Percentiles rank a stretch among this genome's conserved stretches.
phyloP scores from a whole-genome alignment of 2,113 vertebrate species.

The Phalacrocorax carbo region DNA sequence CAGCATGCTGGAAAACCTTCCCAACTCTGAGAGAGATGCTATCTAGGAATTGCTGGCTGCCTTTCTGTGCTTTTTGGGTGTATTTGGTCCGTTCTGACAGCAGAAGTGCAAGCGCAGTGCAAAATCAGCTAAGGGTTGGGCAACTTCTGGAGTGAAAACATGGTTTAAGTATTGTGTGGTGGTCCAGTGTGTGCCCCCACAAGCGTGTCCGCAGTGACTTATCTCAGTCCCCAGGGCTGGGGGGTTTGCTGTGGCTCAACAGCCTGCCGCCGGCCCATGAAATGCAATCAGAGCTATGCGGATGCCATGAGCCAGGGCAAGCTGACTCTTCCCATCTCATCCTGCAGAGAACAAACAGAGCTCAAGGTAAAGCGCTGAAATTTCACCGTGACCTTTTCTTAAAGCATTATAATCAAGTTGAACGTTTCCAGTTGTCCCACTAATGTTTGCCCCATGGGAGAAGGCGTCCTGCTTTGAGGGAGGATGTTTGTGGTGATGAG shows the following conservation, averaged over 20 bases:
- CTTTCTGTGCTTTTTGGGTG: background rate
- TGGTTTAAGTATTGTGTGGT: background rate
- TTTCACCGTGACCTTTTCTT: conserved; percentile 80
- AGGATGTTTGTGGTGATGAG: conserved; percentile 60
- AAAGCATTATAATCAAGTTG: conserved; percentile 82
- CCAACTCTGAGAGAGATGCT: background rate
- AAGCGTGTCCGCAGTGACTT: background rate
- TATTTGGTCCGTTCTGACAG: background rate
- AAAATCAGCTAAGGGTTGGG: background rate
- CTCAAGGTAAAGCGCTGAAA: conserved; percentile 73
- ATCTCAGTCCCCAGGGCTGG: background rate
- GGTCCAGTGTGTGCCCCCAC: background rate
- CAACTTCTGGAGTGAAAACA: background rate
- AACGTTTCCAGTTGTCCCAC: conserved; percentile 77
- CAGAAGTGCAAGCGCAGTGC: background rate
- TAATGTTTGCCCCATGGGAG: conserved; percentile 74
- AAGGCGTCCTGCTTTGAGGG: conserved; percentile 61
- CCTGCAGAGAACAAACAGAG: conserved; percentile 62
- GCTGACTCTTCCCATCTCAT: conserved; percentile 57
- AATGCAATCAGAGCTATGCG: conserved; percentile 27
- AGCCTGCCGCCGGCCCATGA: conserved; percentile 24
- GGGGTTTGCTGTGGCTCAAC: background rate
- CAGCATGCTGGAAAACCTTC: background rate
- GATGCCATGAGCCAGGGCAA: conserved; percentile 39
- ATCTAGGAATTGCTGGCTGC: conserved; percentile 12